These are phyloP conservation scores for Lamprotornis superbus DNA, from an alignment of 2,113 vertebrate genomes.

Conservation along the genomic window DNA sequence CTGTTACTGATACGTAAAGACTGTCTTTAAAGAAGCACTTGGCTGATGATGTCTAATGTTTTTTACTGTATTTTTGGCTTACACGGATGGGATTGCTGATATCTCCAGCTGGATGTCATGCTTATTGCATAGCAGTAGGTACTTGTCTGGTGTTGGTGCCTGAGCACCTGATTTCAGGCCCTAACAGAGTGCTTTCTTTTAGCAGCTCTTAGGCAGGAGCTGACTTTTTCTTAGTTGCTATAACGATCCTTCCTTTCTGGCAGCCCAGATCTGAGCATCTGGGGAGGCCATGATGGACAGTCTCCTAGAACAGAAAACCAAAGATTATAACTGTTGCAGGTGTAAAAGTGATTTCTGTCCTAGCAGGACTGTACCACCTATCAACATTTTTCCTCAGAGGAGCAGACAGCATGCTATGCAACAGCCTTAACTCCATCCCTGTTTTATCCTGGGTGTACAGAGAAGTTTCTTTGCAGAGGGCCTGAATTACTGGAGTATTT, in stretches of 20 bases:
- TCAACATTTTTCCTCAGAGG: neutral
- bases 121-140: neutral
- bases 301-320: neutral
- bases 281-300: neutral
- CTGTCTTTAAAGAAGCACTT: neutral
- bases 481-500: neutral
- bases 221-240: neutral
- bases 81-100: neutral
- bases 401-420: neutral
- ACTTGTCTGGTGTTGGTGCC: neutral
- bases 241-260: neutral
- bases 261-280: neutral
- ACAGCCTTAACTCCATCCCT: neutral
- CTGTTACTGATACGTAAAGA: neutral
- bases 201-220: neutral
- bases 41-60: neutral
- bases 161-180: neutral
- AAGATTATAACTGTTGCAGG: neutral
- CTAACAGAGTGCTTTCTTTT: neutral
- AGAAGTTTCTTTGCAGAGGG: neutral
- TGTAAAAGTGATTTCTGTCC: neutral
- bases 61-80: neutral
- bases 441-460: neutral
- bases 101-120: neutral
- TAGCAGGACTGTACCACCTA: neutral